Percentiles rank a stretch among this genome's conserved stretches.
Evolutionary conservation across 2,888 invertebrate genomes (phyloP).

Genomic region (Hemaris fuciformis): DNA sequence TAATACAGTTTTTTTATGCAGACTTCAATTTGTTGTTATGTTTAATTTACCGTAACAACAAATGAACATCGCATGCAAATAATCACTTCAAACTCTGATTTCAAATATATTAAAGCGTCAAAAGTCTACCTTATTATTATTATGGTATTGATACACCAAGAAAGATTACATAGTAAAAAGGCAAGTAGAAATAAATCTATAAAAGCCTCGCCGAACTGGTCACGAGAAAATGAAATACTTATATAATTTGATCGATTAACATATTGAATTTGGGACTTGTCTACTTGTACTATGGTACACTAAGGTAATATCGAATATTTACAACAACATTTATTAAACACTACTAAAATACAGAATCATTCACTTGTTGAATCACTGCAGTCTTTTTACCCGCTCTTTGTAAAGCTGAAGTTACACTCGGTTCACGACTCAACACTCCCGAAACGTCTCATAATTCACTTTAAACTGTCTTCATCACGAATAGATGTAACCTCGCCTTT

Average conservation of each 20-base stretch:
- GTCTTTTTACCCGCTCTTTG: constrained; percentile 45
- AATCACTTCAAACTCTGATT: too few relatives aligned
- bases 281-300: constrained; percentile 33
- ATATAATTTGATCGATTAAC: constrained; percentile 13
- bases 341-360: constrained; percentile 38
- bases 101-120: too few relatives aligned
- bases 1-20: too few relatives aligned
- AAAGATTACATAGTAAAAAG: neutral
- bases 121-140: too few relatives aligned
- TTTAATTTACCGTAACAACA: too few relatives aligned
- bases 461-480: neutral
- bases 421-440: neutral
- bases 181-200: neutral
- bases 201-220: neutral
- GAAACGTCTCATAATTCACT: neutral
- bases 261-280: constrained; percentile 21
- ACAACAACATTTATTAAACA: constrained; percentile 43
- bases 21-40: too few relatives aligned
- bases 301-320: constrained; percentile 39
- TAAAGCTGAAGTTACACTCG: constrained; percentile 2
- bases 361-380: constrained; percentile 30
- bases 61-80: too few relatives aligned
- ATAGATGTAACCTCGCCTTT: neutral
- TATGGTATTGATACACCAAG: neutral
- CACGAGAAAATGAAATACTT: neutral